These are phyloP conservation scores for Ptilonorhynchus violaceus DNA, from an alignment of 2,113 vertebrate species.

Conservation along the genomic window DNA sequence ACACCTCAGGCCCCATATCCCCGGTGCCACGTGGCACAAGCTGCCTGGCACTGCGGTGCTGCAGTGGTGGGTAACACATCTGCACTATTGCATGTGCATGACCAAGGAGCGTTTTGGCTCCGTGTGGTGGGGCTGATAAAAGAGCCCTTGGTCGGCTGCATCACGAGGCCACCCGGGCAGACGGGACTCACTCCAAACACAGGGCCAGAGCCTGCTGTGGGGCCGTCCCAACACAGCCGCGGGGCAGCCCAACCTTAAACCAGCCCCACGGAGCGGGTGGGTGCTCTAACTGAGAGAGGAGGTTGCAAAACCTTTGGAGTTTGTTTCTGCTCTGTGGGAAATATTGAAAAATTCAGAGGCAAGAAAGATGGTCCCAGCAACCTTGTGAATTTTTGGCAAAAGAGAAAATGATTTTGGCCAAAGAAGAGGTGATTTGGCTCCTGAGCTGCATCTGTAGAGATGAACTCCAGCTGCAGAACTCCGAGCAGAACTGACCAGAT, in stretches of 20 bases:
- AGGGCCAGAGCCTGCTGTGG: background rate
- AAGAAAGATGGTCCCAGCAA: background rate
- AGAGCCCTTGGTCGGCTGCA: background rate
- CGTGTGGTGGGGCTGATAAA: background rate
- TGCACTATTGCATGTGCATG: accelerated
- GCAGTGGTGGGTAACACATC: accelerated
- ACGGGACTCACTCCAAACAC: background rate
- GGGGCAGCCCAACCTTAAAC: too few species aligned
- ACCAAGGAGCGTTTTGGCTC: accelerated
- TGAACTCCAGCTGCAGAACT: background rate
- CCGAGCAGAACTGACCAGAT: background rate
- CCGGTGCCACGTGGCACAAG: accelerated
- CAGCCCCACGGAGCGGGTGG: accelerated
- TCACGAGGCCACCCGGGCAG: background rate
- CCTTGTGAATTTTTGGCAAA: background rate
- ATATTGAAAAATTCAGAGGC: background rate
- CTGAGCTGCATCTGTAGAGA: background rate
- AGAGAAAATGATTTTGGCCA: background rate
- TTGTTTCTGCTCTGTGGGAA: background rate
- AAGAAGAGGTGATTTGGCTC: background rate
- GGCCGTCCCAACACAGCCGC: background rate
- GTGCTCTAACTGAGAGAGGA: background rate
- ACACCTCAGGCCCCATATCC: background rate
- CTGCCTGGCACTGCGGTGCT: background rate
- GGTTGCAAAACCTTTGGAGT: background rate